Conservation (phyloP, 30 jellyfish, hydroid and myxozoan species). For the Morbakka virulenta region DNA sequence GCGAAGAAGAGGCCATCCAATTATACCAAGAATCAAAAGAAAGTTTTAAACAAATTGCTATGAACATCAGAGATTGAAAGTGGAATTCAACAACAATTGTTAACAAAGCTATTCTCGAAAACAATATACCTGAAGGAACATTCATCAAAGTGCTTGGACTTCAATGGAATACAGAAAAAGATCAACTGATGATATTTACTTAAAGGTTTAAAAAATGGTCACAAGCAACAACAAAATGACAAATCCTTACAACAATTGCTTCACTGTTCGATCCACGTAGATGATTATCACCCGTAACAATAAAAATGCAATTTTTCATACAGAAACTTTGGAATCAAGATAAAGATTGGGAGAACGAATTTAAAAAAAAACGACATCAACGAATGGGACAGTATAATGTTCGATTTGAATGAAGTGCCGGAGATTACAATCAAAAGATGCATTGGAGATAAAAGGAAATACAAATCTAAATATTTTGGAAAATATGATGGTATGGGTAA, state of each 20-base stretch:
- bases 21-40: too few relatives aligned
- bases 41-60: too few relatives aligned
- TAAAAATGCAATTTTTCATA: not conserved
- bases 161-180: too few relatives aligned
- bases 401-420: not conserved
- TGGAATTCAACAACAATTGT: constrained; percentile 7
- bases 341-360: constrained; percentile 38
- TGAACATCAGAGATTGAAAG: constrained; percentile 30
- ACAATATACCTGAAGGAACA: not conserved
- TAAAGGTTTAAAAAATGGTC: not conserved
- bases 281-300: constrained; percentile 11
- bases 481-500: too few relatives aligned
- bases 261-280: constrained; percentile 19
- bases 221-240: constrained; percentile 18
- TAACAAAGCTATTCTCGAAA: not conserved
- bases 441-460: too few relatives aligned
- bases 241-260: constrained; percentile 31
- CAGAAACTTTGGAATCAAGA: too few relatives aligned
- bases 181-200: not conserved
- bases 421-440: too few relatives aligned
- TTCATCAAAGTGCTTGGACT: constrained; percentile 32
- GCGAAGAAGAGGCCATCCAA: too few relatives aligned
- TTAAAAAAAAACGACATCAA: too few relatives aligned
- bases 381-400: not conserved
- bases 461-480: too few relatives aligned